phyloP scores from a whole-genome alignment of 2,113 vertebrate species.

The Aleadryas rufinucha region DNA sequence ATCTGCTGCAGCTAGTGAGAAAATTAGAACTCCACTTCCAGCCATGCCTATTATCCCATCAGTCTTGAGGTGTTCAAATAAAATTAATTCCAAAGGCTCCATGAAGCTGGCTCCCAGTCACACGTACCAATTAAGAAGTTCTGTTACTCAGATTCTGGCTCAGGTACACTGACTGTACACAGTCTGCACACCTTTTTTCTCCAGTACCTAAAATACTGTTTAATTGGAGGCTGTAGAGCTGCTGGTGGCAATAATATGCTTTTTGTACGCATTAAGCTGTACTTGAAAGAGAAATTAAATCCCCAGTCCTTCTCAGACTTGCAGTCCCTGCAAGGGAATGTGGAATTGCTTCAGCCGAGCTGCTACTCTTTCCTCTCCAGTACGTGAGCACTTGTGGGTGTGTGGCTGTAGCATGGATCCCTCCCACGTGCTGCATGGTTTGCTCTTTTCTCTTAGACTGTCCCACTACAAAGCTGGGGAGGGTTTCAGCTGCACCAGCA shows the following conservation, averaged over 20 bases:
- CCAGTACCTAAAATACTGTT: background rate
- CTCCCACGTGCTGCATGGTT: background rate
- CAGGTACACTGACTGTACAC: background rate
- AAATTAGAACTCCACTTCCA: background rate
- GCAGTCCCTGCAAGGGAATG: background rate
- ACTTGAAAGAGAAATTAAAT: background rate
- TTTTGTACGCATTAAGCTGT: background rate
- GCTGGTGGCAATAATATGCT: background rate
- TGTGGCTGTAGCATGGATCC: background rate
- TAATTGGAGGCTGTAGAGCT: background rate
- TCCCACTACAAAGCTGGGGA: background rate
- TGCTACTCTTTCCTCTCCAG: background rate
- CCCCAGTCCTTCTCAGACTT: background rate
- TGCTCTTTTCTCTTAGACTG: background rate
- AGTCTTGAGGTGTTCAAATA: background rate
- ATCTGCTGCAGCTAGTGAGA: background rate
- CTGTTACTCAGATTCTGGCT: background rate
- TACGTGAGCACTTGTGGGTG: fast-evolving
- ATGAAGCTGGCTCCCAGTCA: background rate
- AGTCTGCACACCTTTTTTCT: background rate
- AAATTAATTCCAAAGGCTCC: background rate
- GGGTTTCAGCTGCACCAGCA: background rate
- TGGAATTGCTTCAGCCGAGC: background rate
- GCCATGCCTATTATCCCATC: background rate
- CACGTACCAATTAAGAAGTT: background rate